phyloP scores from a whole-genome alignment of 2,113 vertebrate genomes.

The Ia io region DNA sequence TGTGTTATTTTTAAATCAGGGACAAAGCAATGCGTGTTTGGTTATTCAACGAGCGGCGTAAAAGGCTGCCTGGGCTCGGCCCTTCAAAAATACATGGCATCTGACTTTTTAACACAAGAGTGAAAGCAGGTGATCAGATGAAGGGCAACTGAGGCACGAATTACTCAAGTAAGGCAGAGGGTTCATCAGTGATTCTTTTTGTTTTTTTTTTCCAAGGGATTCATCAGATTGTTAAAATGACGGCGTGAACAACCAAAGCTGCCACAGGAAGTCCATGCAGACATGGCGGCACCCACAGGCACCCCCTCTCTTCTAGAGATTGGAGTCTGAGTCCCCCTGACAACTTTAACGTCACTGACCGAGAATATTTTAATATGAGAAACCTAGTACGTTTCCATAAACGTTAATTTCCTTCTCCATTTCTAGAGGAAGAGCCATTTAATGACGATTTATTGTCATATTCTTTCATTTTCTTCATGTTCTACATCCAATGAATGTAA shows the following conservation, averaged over 20 bases:
- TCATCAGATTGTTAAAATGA: background rate
- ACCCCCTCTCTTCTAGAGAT: background rate
- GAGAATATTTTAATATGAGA: background rate
- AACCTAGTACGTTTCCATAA: background rate
- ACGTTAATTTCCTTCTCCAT: background rate
- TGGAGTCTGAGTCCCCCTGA: background rate
- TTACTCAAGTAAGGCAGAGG: background rate
- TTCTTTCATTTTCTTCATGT: background rate
- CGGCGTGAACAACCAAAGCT: background rate
- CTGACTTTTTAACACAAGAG: background rate
- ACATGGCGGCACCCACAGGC: rapidly evolving
- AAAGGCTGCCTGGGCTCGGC: background rate
- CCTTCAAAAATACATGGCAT: background rate
- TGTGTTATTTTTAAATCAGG: background rate
- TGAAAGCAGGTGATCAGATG: background rate
- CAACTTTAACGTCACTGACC: background rate
- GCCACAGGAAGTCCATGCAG: background rate
- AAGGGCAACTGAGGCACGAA: background rate
- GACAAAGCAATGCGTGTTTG: background rate
- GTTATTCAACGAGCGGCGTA: background rate
- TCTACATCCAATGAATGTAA: background rate
- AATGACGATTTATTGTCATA: background rate
- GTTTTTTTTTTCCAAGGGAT: background rate
- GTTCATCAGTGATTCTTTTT: background rate
- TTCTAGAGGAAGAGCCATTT: background rate